Evolutionary conservation across 2,888 invertebrate species (phyloP).

Genomic region (Erebia ligea): DNA sequence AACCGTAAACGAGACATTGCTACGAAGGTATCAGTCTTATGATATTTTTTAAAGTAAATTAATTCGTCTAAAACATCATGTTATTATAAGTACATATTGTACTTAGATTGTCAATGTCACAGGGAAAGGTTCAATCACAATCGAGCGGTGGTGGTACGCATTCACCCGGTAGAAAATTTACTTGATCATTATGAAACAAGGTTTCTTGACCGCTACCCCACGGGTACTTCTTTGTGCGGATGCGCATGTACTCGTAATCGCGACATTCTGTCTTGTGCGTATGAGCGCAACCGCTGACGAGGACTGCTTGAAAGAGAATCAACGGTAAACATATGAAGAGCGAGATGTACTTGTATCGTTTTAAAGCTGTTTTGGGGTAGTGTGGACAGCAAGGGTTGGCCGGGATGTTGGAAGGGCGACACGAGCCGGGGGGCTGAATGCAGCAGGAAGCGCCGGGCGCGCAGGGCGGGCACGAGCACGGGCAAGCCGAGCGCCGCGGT

Average conservation of each 20-base stretch:
- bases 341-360: constrained; percentile 58
- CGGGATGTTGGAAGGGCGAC: constrained; percentile 55
- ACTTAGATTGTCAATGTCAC: neutral
- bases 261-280: constrained; percentile 58
- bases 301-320: constrained; percentile 56
- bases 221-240: constrained; percentile 92
- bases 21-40: neutral
- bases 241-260: constrained; percentile 89
- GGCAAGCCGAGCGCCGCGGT: constrained; percentile 52
- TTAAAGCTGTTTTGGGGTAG: constrained; percentile 58
- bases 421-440: constrained; percentile 53
- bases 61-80: neutral
- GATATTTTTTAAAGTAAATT: neutral
- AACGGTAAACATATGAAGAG: constrained; percentile 62
- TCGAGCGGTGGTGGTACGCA: constrained; percentile 61
- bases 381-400: constrained; percentile 57
- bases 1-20: constrained; percentile 16
- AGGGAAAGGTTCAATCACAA: constrained; percentile 53
- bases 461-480: constrained; percentile 51
- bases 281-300: constrained; percentile 46
- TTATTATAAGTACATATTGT: neutral
- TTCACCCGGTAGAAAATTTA: constrained; percentile 81
- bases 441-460: constrained; percentile 52
- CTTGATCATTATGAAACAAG: constrained; percentile 92
- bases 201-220: constrained; percentile 93